A percentile compares a stretch with the other conserved stretches of the same genome.
phyloP scores from a whole-genome alignment of 1,140 invertebrate species.

The Zaprionus inermis region DNA sequence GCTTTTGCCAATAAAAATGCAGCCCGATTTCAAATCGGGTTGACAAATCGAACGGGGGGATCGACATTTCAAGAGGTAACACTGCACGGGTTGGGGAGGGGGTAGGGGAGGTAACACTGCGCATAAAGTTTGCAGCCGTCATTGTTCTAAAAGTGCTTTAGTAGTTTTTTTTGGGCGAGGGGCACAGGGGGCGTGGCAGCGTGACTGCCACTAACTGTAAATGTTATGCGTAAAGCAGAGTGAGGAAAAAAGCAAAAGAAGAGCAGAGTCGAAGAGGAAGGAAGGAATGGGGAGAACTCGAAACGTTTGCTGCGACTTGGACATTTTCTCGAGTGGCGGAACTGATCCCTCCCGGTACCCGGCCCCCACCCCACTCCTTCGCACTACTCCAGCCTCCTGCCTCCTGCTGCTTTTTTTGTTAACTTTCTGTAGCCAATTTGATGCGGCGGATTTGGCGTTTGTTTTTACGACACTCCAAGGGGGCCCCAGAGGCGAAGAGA shows the following conservation, averaged over 20 bases:
- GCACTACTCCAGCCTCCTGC: neutral
- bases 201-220: conserved; percentile 53
- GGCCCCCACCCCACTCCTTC: too few relatives aligned
- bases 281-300: conserved; percentile 4
- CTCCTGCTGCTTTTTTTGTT: conserved; percentile 35
- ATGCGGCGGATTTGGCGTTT: conserved; percentile 76
- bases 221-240: conserved; percentile 59
- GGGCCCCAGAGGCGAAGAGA: neutral
- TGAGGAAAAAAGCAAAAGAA: conserved; percentile 14
- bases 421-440: conserved; percentile 58
- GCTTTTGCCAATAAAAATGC: conserved; percentile 73
- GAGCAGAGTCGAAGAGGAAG: conserved; percentile 13
- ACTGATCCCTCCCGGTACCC: neutral
- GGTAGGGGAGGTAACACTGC: neutral
- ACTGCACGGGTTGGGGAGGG: neutral
- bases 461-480: conserved; percentile 68
- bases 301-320: neutral
- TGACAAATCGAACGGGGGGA: conserved; percentile 70
- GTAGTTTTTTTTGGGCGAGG: conserved; percentile 33
- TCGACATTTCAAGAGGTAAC: conserved; percentile 7
- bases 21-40: conserved; percentile 70
- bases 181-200: conserved; percentile 47
- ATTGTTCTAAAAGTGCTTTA: conserved; percentile 57
- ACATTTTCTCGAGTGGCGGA: conserved; percentile 37
- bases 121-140: conserved; percentile 72